These are phyloP conservation scores for Sinocyclocheilus maitianheensis DNA, from an alignment of 2,113 vertebrate genomes.

Conservation along the genomic window DNA sequence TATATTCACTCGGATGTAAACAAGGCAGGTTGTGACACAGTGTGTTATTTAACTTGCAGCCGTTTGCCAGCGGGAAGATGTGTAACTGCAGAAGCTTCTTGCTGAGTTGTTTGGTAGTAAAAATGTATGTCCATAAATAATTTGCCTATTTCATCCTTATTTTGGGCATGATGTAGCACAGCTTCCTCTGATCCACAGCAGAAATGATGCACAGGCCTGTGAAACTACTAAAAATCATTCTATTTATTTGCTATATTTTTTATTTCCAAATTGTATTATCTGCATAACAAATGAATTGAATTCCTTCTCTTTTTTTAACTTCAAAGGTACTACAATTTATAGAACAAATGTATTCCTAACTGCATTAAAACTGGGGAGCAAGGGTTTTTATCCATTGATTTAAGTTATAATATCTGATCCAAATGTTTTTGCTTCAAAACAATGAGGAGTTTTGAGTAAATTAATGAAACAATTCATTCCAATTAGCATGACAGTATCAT, in stretches of 20 bases:
- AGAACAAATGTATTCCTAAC: not conserved
- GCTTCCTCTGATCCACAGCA: not conserved
- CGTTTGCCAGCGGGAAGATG: constrained; percentile 8
- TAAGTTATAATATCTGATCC: not conserved
- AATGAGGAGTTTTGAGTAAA: not conserved
- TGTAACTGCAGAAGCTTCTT: not conserved
- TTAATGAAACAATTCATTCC: not conserved
- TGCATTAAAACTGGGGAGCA: not conserved
- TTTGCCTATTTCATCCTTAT: not conserved
- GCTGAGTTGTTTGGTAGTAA: not conserved
- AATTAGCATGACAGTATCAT: not conserved
- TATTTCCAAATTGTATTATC: not conserved
- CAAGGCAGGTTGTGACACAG: not conserved
- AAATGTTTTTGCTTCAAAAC: not conserved
- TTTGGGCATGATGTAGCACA: not conserved
- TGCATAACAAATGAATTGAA: not conserved
- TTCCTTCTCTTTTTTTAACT: no score
- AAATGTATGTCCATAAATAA: constrained; percentile 14
- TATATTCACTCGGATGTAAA: constrained; percentile 8
- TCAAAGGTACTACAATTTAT: not conserved
- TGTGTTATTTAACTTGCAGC: constrained; percentile 19
- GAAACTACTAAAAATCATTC: not conserved
- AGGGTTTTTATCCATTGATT: not conserved
- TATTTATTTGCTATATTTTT: not conserved
- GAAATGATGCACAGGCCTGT: not conserved